Conservation (phyloP, 2,113 vertebrate genomes). For the Machaerirhynchus nigripectus region DNA sequence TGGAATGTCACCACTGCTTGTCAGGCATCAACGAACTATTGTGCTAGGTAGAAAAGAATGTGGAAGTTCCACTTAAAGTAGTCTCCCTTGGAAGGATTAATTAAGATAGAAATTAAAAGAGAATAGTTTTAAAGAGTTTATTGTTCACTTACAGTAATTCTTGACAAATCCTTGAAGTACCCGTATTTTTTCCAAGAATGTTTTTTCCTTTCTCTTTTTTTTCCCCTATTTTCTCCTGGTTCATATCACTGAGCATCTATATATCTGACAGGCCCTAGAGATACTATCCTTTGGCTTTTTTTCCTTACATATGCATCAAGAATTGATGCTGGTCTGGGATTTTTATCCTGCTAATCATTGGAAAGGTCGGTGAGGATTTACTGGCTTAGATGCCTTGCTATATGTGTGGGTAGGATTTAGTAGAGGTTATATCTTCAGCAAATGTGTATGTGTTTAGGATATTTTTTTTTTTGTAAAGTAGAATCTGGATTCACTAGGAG, state of each 20-base stretch:
- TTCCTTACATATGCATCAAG: background rate
- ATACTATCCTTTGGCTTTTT: background rate
- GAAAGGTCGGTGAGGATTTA: slow-evolving; percentile 10
- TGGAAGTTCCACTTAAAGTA: background rate
- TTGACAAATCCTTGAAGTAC: background rate
- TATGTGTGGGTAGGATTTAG: background rate
- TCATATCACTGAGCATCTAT: background rate
- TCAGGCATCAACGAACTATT: background rate
- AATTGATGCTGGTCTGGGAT: background rate
- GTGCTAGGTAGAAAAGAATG: background rate
- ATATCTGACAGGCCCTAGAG: background rate
- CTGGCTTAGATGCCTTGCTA: background rate
- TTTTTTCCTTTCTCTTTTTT: background rate
- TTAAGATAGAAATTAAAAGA: background rate
- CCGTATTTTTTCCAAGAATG: background rate
- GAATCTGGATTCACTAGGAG: too few relatives aligned
- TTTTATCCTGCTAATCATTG: slow-evolving; percentile 36
- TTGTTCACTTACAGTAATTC: background rate
- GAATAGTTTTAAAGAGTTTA: background rate
- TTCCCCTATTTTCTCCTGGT: background rate
- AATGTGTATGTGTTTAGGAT: too few relatives aligned
- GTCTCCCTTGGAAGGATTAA: background rate
- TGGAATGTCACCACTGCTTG: background rate
- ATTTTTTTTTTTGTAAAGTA: too few relatives aligned
- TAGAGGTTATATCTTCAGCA: background rate